These are phyloP conservation scores for Mythimna albipuncta DNA, from an alignment of 2,888 invertebrate genomes.

Conservation along the genomic window DNA sequence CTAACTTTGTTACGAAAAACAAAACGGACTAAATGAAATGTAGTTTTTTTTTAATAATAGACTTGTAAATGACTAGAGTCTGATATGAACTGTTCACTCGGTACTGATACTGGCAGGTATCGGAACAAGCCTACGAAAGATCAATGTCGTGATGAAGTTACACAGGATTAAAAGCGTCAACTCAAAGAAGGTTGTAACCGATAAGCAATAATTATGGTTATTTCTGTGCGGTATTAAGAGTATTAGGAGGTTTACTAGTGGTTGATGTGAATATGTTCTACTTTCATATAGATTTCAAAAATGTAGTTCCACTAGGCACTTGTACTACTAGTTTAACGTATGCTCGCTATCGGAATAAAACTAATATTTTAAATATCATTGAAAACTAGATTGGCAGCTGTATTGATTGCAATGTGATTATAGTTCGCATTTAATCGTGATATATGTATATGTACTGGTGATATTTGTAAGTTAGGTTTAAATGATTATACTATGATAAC, in stretches of 20 bases:
- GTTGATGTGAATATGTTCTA: background rate
- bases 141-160: background rate
- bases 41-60: background rate
- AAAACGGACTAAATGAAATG: background rate
- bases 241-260: background rate
- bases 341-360: background rate
- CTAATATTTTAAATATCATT: background rate
- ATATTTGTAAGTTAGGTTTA: constrained; percentile 58
- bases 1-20: background rate
- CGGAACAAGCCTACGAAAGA: background rate
- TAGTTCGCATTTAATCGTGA: constrained; percentile 46
- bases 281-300: no score
- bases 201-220: background rate
- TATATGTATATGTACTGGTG: constrained; percentile 50
- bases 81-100: background rate
- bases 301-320: background rate
- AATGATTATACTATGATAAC: constrained; percentile 57
- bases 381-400: background rate
- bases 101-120: background rate
- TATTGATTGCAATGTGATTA: constrained; percentile 11
- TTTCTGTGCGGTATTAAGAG: background rate
- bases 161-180: background rate
- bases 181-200: no score
- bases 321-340: background rate
- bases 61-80: background rate